Percentiles rank a stretch among this genome's conserved stretches.
phyloP scores from a whole-genome alignment of 1,140 invertebrate genomes.

The Bombus superbus region DNA sequence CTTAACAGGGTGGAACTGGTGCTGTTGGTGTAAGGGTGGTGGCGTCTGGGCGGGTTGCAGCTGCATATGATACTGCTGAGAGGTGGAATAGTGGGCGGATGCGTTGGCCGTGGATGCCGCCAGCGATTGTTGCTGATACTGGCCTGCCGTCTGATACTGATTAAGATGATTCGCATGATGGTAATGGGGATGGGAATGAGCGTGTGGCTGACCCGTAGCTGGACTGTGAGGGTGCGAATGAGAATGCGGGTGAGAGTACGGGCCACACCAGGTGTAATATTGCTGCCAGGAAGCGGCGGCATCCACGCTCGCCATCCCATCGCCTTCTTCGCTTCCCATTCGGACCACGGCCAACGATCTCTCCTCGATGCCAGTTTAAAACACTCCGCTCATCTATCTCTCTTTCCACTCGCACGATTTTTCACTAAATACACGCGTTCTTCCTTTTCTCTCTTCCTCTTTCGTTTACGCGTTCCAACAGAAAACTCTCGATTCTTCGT shows the following conservation, averaged over 20 bases:
- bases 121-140: constrained; percentile 67
- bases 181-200: constrained; percentile 43
- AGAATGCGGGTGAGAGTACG: constrained; percentile 63
- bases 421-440: not conserved
- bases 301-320: constrained; percentile 67
- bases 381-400: not conserved
- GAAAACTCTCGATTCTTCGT: too few species aligned
- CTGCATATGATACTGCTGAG: constrained; percentile 75
- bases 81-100: constrained; percentile 61
- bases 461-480: too few species aligned
- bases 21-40: constrained; percentile 74
- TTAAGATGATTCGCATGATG: constrained; percentile 61
- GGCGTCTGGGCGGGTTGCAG: constrained; percentile 73
- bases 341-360: constrained; percentile 15
- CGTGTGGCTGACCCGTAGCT: constrained; percentile 1
- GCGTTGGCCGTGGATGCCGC: constrained; percentile 50
- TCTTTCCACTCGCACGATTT: not conserved
- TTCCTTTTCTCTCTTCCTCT: not conserved
- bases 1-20: constrained; percentile 70
- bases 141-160: constrained; percentile 62
- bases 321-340: constrained; percentile 72
- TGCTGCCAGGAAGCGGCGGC: constrained; percentile 76
- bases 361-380: not conserved
- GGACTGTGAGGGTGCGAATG: constrained; percentile 51
- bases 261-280: constrained; percentile 73